These are phyloP conservation scores for Peribatodes rhomboidaria DNA, from an alignment of 2,888 invertebrate genomes.

Conservation along the genomic window DNA sequence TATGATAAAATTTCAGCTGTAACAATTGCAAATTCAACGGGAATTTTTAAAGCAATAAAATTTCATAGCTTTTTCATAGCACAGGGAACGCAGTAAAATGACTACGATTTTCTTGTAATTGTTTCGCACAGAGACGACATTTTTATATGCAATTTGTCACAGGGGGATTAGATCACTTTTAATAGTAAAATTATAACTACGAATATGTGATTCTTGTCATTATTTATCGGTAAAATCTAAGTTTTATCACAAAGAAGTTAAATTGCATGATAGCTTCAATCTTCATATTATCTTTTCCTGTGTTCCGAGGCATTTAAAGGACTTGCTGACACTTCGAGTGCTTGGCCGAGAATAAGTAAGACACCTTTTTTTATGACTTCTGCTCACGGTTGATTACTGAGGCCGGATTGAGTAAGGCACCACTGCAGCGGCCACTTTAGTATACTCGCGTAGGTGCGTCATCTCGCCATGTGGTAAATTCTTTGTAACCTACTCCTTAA, in stretches of 20 bases:
- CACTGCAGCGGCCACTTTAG: too few species aligned
- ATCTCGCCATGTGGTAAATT: too few species aligned
- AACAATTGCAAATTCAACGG: conserved; percentile 43
- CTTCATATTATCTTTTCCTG: too few species aligned
- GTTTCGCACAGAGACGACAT: conserved; percentile 34
- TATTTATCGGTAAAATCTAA: not conserved
- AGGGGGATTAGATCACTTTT: not conserved
- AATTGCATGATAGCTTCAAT: too few species aligned
- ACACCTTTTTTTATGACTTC: too few species aligned
- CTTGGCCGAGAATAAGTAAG: too few species aligned
- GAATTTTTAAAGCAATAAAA: conserved; percentile 45
- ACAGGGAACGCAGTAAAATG: conserved; percentile 24
- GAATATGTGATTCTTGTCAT: not conserved
- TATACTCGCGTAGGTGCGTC: too few species aligned
- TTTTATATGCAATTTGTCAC: conserved; percentile 14
- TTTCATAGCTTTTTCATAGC: conserved; percentile 42
- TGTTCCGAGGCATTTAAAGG: too few species aligned
- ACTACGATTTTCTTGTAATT: conserved; percentile 15
- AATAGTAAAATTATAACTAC: not conserved
- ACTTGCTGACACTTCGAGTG: too few species aligned
- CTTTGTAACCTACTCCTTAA: too few species aligned
- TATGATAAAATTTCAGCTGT: conserved; percentile 21
- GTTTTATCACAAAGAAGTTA: not conserved
- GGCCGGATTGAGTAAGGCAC: too few species aligned
- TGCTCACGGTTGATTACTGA: too few species aligned